Evolutionary conservation across 2,113 vertebrate genomes (phyloP), one percentile per base, ranked within the genome.

Genomic region (Amphilophus citrinellus): DNA sequence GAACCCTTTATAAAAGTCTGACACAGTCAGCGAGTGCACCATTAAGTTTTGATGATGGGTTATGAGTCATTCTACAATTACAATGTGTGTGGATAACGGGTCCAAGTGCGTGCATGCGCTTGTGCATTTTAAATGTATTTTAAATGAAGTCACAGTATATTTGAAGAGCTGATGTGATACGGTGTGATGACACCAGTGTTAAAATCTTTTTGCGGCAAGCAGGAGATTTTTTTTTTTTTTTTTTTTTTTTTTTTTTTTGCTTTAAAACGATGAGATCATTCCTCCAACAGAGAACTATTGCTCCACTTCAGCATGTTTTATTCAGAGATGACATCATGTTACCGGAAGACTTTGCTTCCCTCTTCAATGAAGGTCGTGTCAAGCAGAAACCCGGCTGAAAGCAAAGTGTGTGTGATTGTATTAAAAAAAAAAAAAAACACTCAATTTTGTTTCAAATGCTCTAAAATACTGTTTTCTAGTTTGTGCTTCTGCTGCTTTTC

Each of bases 291-390:
- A 90, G 87, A 87, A 87, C 24, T 76, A 76, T 78, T 78, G 84
- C 91, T 90, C 82, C 4, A 20, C 84, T 89, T 58, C 24, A 15
- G 22, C 87, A 93, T 94, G 92, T 93, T 94, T 93, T 91, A 94
- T 94, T 92, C 92, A 93, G 87, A 53, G 90, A 92, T 94, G 93
- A 94, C 88, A 91, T 94, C 92, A 94, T 94, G 68, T 85, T 90
- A 77, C 90, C 79, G 84, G 91, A 92, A 93, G 87, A 89, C 80
- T 88, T 82, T 44, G 73, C 82, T 58, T 83, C 79, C 24, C 83
- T 84, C 68, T 65, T 79, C 86, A 47, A 20, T 76, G 84, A 85
- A 88, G 91, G 91, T 91, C 87, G 71, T 62, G 73, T 77, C 79
- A 87, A 44, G 82, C 80, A 83, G 60, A 77, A 83, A 76, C 10